Evolutionary conservation across 2,113 vertebrate species (phyloP).

Genomic region (Actenoides lindsayi): DNA sequence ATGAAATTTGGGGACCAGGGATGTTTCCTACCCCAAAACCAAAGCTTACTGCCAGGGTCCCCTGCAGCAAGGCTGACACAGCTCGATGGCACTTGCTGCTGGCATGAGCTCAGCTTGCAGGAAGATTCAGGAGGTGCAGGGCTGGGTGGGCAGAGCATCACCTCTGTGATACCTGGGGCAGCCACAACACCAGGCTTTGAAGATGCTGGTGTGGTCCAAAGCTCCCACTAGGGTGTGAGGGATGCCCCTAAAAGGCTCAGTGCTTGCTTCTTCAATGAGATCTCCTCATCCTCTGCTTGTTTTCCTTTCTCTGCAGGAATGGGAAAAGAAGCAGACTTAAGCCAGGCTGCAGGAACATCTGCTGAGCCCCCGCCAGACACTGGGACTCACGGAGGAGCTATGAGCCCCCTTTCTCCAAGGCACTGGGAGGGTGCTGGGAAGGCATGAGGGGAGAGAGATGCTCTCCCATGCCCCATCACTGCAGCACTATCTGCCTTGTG

Average conservation of each 20-base stretch:
- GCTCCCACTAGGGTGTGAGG: neutral
- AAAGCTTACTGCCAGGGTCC: neutral
- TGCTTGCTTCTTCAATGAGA: fast-evolving
- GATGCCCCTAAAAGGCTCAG: neutral
- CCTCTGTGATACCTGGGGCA: fast-evolving
- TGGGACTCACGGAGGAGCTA: neutral
- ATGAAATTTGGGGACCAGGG: neutral
- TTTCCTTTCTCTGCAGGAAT: conserved; percentile 83
- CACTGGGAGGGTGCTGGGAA: neutral
- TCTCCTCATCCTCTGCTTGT: neutral
- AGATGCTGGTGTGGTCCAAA: neutral
- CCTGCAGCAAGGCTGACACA: neutral
- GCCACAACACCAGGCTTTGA: neutral
- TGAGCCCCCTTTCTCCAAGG: conserved; percentile 3
- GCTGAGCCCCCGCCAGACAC: neutral
- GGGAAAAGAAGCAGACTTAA: conserved; percentile 94
- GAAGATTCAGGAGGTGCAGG: neutral
- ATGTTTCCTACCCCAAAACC: neutral
- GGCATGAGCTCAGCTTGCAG: neutral
- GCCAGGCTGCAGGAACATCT: neutral
- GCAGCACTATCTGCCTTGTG: neutral
- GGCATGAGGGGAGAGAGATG: neutral
- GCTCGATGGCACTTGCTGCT: neutral
- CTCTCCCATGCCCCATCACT: neutral
- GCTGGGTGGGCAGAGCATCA: neutral